Evolutionary conservation across 2,888 invertebrate species (phyloP).

Genomic region (Scelioninae gen. 1): DNA sequence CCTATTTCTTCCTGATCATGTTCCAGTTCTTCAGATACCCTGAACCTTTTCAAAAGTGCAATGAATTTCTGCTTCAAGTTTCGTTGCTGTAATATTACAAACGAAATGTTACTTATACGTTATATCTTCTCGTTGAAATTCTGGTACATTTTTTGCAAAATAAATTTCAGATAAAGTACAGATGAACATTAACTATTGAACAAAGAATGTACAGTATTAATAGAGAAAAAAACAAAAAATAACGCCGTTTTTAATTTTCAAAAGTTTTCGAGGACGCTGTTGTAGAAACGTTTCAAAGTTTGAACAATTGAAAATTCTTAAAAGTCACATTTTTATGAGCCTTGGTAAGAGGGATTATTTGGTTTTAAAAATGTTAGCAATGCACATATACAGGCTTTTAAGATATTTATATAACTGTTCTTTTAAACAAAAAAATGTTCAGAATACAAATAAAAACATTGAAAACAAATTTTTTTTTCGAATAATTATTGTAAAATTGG

Average conservation of each 20-base stretch:
- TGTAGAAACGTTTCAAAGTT: constrained; percentile 3
- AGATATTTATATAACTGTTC: constrained; percentile 10
- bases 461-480: too few species aligned
- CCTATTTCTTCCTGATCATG: constrained; percentile 85
- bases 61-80: constrained; percentile 99
- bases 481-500: too few species aligned
- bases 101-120: background rate
- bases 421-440: too few species aligned
- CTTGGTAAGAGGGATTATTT: background rate
- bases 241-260: constrained; percentile 8
- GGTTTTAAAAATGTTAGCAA: constrained; percentile 5
- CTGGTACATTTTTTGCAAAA: too few species aligned
- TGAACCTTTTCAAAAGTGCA: constrained; percentile 96
- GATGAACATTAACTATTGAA: too few species aligned
- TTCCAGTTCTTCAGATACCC: constrained; percentile 95
- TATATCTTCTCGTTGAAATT: too few species aligned
- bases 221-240: constrained; percentile 5
- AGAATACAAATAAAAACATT: too few species aligned
- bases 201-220: background rate
- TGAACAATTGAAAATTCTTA: constrained; percentile 3
- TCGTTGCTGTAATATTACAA: constrained; percentile 88
- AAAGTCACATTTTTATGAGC: background rate
- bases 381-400: constrained; percentile 2
- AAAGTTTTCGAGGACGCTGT: constrained; percentile 8
- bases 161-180: too few species aligned